phyloP scores from a whole-genome alignment of 2,888 invertebrate species.

The Harpagoxenus sublaevis region DNA sequence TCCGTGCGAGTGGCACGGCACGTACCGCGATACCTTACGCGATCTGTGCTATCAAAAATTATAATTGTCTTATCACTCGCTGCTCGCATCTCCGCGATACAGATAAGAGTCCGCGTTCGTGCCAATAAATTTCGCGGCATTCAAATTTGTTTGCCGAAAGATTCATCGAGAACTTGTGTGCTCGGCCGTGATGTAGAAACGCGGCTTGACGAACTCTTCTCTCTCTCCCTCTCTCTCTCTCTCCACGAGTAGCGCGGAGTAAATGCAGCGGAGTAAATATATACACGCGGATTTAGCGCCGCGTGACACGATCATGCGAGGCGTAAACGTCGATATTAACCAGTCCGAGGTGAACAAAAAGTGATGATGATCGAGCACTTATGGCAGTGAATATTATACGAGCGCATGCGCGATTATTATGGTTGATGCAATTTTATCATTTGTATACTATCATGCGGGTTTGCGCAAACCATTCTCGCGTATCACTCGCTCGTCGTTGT shows the following conservation, averaged over 20 bases:
- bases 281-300: conserved; percentile 23
- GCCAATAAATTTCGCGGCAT: conserved; percentile 20
- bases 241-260: conserved; percentile 1
- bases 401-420: conserved; percentile 61
- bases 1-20: neutral
- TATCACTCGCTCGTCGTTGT: conserved; percentile 65
- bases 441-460: conserved; percentile 67
- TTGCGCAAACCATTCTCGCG: conserved; percentile 58
- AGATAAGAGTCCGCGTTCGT: conserved; percentile 46
- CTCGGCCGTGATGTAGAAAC: neutral
- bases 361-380: conserved; percentile 52
- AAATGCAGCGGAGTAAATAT: conserved; percentile 35
- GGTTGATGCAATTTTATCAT: conserved; percentile 65
- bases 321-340: conserved; percentile 48
- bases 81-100: conserved; percentile 8
- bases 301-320: conserved; percentile 40
- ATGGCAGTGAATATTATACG: conserved; percentile 31
- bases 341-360: conserved; percentile 33
- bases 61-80: conserved; percentile 27
- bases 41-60: conserved; percentile 28
- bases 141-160: conserved; percentile 9
- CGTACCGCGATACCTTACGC: conserved; percentile 15
- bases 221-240: neutral
- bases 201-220: neutral
- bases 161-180: neutral